Evolutionary conservation across 2,797 vertebrate genomes (phyloP).

Genomic region (Ctenosaura bakeri): DNA sequence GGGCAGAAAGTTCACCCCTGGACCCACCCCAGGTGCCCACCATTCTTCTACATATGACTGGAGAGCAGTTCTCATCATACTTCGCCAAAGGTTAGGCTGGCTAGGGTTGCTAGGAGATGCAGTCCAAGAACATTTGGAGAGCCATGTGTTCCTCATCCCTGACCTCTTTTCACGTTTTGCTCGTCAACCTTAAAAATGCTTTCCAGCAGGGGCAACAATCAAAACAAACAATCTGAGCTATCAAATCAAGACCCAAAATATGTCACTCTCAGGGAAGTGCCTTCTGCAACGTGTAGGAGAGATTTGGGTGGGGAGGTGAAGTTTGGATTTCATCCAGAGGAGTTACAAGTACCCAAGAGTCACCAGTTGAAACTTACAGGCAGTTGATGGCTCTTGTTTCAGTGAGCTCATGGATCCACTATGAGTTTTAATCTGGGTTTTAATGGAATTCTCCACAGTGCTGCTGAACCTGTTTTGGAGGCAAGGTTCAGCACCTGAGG

Average conservation of each 20-base stretch:
- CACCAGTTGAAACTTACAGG: too few species aligned
- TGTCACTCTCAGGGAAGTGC: not conserved
- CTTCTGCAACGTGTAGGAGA: not conserved
- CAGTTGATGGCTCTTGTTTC: too few species aligned
- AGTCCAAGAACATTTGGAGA: not conserved
- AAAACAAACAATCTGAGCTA: not conserved
- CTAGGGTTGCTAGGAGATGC: not conserved
- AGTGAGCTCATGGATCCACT: too few species aligned
- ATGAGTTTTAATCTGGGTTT: too few species aligned
- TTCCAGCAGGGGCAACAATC: not conserved
- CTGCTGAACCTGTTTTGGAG: too few species aligned
- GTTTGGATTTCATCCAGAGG: not conserved
- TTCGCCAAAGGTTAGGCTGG: not conserved
- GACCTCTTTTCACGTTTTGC: not conserved
- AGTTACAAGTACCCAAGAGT: not conserved
- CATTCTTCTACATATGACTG: not conserved
- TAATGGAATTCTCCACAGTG: too few species aligned
- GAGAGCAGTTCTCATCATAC: not conserved
- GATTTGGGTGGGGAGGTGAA: not conserved
- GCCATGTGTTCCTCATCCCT: not conserved
- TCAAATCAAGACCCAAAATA: not conserved
- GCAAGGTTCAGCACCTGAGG: too few species aligned
- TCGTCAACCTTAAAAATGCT: not conserved
- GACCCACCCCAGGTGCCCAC: too few species aligned
- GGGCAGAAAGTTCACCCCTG: too few species aligned